Conservation (phyloP, 2,113 vertebrate genomes). For the Alouatta palliata region DNA sequence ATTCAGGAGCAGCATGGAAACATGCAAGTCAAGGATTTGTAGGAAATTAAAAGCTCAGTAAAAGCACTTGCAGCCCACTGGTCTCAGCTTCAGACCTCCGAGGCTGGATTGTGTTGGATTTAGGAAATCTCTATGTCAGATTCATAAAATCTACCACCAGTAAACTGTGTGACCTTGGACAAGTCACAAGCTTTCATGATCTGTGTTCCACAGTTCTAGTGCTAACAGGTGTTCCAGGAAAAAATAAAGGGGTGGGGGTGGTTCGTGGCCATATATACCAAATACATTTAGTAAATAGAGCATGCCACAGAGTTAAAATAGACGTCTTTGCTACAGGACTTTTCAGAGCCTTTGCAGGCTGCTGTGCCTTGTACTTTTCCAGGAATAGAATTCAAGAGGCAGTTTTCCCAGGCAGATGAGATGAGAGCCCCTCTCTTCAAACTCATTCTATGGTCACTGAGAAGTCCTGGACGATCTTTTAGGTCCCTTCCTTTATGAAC, state of each 20-base stretch:
- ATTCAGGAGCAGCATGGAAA: background rate
- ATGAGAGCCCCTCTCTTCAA: background rate
- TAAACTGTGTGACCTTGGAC: background rate
- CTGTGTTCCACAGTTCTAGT: background rate
- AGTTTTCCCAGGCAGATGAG: background rate
- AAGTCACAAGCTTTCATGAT: background rate
- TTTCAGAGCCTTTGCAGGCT: background rate
- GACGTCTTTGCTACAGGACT: background rate
- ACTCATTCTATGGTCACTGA: background rate
- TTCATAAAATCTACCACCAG: background rate
- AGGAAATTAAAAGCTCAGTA: background rate
- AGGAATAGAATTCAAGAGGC: background rate
- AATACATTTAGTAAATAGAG: background rate
- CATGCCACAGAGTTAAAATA: background rate
- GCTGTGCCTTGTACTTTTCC: background rate
- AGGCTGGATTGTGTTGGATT: background rate
- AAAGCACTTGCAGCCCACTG: background rate
- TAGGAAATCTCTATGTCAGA: background rate
- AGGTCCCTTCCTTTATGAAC: background rate
- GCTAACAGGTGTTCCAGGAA: background rate
- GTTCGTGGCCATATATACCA: background rate
- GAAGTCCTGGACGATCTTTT: background rate
- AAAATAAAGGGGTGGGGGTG: background rate
- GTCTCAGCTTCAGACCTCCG: background rate
- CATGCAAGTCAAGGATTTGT: background rate